A percentile compares a stretch with the other conserved stretches of the same genome.
These are phyloP conservation scores for Danaus melanippus DNA, from an alignment of 1,140 invertebrate genomes.

Conservation along the genomic window DNA sequence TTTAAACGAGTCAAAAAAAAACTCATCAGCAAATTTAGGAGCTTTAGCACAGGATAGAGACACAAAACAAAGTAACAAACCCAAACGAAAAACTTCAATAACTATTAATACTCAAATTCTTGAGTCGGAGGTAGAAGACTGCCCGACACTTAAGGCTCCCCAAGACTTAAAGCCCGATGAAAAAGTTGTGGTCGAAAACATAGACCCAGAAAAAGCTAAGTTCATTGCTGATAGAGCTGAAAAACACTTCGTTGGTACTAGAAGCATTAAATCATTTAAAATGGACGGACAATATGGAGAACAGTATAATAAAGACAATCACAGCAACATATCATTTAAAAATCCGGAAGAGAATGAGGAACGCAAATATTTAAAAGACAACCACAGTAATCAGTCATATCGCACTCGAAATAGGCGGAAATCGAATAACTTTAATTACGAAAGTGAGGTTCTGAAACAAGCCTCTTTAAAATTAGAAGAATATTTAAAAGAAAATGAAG, in stretches of 20 bases:
- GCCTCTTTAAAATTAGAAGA: constrained; percentile 66
- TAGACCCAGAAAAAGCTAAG: constrained; percentile 55
- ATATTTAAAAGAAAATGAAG: constrained; percentile 53
- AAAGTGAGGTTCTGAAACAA: constrained; percentile 63
- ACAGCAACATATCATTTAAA: constrained; percentile 55
- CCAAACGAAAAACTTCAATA: constrained; percentile 59
- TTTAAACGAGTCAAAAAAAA: constrained; percentile 65
- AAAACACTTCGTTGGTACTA: constrained; percentile 49
- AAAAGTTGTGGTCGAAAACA: constrained; percentile 55
- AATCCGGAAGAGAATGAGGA: constrained; percentile 56
- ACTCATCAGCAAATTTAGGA: constrained; percentile 57
- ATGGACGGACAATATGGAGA: constrained; percentile 58
- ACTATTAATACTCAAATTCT: constrained; percentile 59
- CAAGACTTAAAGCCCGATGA: constrained; percentile 70
- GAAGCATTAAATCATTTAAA: constrained; percentile 59
- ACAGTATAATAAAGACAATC: constrained; percentile 58
- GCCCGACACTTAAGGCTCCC: constrained; percentile 63
- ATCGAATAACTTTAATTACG: constrained; percentile 63
- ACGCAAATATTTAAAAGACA: constrained; percentile 58
- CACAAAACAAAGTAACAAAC: constrained; percentile 37
- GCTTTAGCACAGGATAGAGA: constrained; percentile 45
- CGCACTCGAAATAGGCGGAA: constrained; percentile 45
- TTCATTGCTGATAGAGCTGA: constrained; percentile 52
- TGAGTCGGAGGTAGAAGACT: constrained; percentile 68
- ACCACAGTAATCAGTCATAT: constrained; percentile 58